phyloP scores from a whole-genome alignment of 2,888 invertebrate genomes.

The Hydrotaea diabolus region DNA sequence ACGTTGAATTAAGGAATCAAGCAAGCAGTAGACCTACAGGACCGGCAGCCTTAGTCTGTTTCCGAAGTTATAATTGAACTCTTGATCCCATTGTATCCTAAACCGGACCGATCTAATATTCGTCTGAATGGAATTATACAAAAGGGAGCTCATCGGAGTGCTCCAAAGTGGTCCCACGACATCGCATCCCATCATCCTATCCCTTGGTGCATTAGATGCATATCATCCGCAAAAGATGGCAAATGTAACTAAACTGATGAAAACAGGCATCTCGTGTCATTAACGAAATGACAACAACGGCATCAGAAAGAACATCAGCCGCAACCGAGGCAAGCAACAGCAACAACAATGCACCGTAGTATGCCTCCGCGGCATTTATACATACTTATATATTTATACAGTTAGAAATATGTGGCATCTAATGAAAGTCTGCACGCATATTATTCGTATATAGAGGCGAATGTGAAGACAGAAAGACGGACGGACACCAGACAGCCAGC shows the following conservation, averaged over 20 bases:
- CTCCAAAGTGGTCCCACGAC: neutral
- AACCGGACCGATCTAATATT: neutral
- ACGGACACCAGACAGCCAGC: neutral
- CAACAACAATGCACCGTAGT: constrained; percentile 6
- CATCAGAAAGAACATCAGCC: no score
- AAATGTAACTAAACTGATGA: constrained; percentile 59
- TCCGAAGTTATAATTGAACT: no score
- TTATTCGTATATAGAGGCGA: constrained; percentile 4
- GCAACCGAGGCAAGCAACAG: neutral
- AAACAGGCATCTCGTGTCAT: constrained; percentile 60
- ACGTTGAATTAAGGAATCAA: no score
- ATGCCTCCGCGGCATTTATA: neutral
- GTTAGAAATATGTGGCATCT: constrained; percentile 63
- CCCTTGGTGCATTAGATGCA: constrained; percentile 23
- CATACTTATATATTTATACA: constrained; percentile 43
- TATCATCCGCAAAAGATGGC: constrained; percentile 13
- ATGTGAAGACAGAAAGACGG: constrained; percentile 25
- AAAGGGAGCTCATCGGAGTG: constrained; percentile 5
- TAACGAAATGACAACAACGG: constrained; percentile 62
- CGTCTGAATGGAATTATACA: neutral
- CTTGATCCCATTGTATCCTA: no score
- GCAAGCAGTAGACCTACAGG: no score
- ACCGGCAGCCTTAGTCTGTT: no score
- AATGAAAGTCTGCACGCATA: constrained; percentile 64
- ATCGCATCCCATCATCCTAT: constrained; percentile 15